phyloP scores from a whole-genome alignment of 1,140 invertebrate species.

The Leptinotarsa defecta region DNA sequence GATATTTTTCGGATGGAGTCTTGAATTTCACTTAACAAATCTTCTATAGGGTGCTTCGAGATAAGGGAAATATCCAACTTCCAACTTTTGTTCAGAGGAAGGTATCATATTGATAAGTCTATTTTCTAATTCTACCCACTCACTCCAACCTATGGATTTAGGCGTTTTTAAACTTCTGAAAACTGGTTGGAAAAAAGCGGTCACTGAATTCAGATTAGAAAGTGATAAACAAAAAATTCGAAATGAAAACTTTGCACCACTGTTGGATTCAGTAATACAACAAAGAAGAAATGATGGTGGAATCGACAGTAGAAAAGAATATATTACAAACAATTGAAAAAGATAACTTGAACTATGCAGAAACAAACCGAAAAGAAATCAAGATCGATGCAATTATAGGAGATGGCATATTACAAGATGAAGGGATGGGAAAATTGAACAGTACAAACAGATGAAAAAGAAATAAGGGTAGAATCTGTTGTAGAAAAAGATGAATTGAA shows the following conservation, averaged over 20 bases:
- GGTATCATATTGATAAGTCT: too few relatives aligned
- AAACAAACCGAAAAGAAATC: slow-evolving; percentile 4
- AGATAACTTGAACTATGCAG: background rate
- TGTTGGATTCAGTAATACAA: too few relatives aligned
- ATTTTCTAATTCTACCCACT: too few relatives aligned
- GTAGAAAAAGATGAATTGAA: background rate
- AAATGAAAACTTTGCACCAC: too few relatives aligned
- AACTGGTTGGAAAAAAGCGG: too few relatives aligned
- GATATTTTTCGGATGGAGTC: background rate
- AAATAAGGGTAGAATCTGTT: background rate
- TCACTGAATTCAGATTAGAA: too few relatives aligned
- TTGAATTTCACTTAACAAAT: background rate
- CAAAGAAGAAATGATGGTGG: background rate
- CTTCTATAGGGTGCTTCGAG: too few relatives aligned
- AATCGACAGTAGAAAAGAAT: background rate
- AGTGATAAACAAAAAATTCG: too few relatives aligned
- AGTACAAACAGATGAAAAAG: background rate
- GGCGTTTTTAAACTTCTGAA: too few relatives aligned
- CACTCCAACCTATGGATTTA: too few relatives aligned
- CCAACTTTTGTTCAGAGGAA: too few relatives aligned
- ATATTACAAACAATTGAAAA: slow-evolving; percentile 1
- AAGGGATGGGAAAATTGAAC: background rate
- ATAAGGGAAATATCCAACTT: too few relatives aligned
- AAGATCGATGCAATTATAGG: background rate
- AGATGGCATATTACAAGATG: background rate